Conservation (phyloP, 2,888 invertebrate species). For the Thereva unica region DNA sequence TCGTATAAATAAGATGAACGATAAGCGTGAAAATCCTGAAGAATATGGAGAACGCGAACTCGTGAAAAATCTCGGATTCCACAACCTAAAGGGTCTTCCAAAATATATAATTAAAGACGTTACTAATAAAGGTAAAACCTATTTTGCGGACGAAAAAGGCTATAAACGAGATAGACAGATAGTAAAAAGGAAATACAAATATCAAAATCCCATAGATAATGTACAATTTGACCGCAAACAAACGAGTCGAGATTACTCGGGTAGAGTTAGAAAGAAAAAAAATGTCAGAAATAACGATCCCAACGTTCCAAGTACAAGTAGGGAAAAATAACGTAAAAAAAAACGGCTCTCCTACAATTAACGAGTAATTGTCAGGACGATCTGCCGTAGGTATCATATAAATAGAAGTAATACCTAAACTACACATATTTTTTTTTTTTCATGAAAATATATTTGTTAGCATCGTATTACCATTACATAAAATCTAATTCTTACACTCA, state of each 20-base stretch:
- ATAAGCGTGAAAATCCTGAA: conserved; percentile 1
- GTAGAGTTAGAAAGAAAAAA: conserved; percentile 14
- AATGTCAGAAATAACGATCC: neutral
- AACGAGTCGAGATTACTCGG: conserved; percentile 37
- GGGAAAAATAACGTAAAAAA: neutral
- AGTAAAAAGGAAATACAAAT: conserved; percentile 38
- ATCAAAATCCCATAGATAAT: conserved; percentile 36
- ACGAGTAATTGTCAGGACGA: too few relatives aligned
- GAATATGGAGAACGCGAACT: conserved; percentile 31
- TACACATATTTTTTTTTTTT: too few relatives aligned
- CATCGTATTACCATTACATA: too few relatives aligned
- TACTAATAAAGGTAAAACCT: conserved; percentile 35
- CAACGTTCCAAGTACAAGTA: neutral
- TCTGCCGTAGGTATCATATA: too few relatives aligned
- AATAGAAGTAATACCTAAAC: too few relatives aligned
- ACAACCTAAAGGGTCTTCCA: conserved; percentile 38
- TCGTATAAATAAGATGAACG: neutral
- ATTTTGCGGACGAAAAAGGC: conserved; percentile 37
- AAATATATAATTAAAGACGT: conserved; percentile 39
- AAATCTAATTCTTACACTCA: too few relatives aligned
- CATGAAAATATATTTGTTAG: too few relatives aligned
- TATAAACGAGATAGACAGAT: conserved; percentile 40
- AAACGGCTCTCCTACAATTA: too few relatives aligned
- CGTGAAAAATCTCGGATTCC: conserved; percentile 41
- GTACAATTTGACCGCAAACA: conserved; percentile 35